Evolutionary conservation across 2,797 vertebrate genomes (phyloP), one percentile per base, ranked within the genome.

Genomic region (Ibycter americanus): DNA sequence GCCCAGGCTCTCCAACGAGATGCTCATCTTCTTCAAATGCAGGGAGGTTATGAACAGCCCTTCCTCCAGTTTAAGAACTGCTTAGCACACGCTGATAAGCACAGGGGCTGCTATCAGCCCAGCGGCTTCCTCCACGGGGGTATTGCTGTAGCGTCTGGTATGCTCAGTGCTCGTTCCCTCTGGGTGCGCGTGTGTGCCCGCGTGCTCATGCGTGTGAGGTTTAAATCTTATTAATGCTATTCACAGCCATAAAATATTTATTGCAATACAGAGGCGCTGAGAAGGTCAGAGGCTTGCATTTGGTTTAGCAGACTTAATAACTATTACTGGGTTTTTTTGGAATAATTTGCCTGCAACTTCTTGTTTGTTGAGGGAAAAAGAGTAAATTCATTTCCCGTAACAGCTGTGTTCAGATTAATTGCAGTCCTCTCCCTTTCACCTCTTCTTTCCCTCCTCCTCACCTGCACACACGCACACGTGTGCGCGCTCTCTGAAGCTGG

Each of bases 401-500:
- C 2, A 76, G 10, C 8, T 82, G 23, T 49, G 21, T 27, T 82
- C 44, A 80, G 83, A 93, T 47, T 73, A 77, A 38, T 47, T n/a
- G 14, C 15, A 73, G 52, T 29, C 11, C 5, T 83, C 32, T 83
- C 38, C 61, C 76, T 66, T 49, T 44, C 15, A 3, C 20, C 19
- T 46, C 42, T 72, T 27, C 42, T 44, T 40, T 58, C 36, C 12
- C 4, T 0, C 56, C 72, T 84, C n/a, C 15, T 71, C 56, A 36
- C 18, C 36, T 27, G 36, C 23, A 32, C 38, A 44, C 31, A 23
- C 18, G 59, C 14, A 29, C 32, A 14, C 12, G 12, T 1, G 3
- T 1, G 0, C 20, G 21, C 0, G 0, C 23, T 32, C 27, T 32
- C 40, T 55, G 47, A 44, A 59, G 27, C 9, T 42, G 26, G 7